Evolutionary conservation across 2,888 invertebrate species (phyloP), one percentile per base, ranked within the genome.

Genomic region (Spatulosminthurus flaviceps): DNA sequence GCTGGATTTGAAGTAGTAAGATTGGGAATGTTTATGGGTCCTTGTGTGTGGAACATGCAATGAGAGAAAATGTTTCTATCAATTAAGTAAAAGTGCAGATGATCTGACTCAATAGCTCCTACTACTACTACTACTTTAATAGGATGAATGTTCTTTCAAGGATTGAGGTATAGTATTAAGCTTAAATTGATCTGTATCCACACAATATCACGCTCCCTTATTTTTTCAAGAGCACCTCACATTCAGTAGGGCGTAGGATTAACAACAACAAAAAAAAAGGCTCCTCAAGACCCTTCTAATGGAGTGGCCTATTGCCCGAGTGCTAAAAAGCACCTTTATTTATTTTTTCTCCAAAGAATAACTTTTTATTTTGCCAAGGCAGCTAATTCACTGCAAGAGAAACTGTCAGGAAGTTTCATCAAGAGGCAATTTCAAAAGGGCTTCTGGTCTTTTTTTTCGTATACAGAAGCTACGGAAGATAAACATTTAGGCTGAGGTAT

Each of bases 81-180:
- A 51, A 51, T 51, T 51, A 51, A 51, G 51, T 4, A 51, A 51
- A 51, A 51, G 51, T 51, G 51, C 51, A 51, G 51, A 51, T 51
- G 51, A 51, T 51, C 51, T n/a, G 34, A 7, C 4, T 34, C 34
- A 34, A 34, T 34, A 51, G 51, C 9, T 16, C n/a, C n/a, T n/a
- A n/a, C n/a, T n/a, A n/a, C n/a, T n/a, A n/a, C n/a, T n/a, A n/a
- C n/a, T n/a, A 16, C n/a, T 51, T 51, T 51, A 13, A 13, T 51
- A 19, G 51, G 51, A 19, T 13, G 51, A 51, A 51, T 51, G 51
- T 51, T 51, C 2, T 51, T 51, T 51, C 51, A 51, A 51, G n/a
- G 51, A 34, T 34, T 34, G 34, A 34, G 4, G 51, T 51, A 51
- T 51, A 19, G 51, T 51, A 51, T 51, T 51, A 13, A 19, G 9